A percentile compares a stretch with the other conserved stretches of the same genome.
phyloP scores from a whole-genome alignment of 2,888 invertebrate species.

The Micropterix aruncella region DNA sequence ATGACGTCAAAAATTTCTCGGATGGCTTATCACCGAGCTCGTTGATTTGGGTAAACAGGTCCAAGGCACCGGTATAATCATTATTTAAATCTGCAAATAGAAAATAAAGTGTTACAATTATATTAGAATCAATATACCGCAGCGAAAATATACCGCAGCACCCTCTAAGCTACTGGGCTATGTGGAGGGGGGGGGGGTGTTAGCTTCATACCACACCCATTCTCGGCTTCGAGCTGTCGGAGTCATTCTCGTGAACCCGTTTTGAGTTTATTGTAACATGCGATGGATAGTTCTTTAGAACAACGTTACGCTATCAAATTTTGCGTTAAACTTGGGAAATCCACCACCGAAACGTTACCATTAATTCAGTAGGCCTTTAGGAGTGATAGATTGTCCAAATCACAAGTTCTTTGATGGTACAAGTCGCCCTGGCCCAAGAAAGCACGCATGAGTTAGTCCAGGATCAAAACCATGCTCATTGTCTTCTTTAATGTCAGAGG shows the following conservation, averaged over 20 bases:
- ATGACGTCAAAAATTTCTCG: constrained; percentile 24
- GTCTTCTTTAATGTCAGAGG: neutral
- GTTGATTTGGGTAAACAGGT: constrained; percentile 32
- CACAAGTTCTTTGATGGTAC: too few species aligned
- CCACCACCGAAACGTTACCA: neutral
- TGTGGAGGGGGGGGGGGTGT: too few species aligned
- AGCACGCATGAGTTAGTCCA: neutral
- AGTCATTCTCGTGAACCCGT: too few species aligned
- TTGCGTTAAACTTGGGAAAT: too few species aligned
- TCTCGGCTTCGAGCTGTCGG: too few species aligned
- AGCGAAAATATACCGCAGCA: too few species aligned
- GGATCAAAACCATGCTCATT: neutral
- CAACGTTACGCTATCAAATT: neutral
- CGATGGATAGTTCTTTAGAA: neutral
- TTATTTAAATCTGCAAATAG: constrained; percentile 31
- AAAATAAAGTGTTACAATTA: too few species aligned
- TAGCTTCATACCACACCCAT: too few species aligned
- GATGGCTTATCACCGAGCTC: constrained; percentile 27
- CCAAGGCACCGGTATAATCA: constrained; percentile 26
- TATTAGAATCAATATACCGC: too few species aligned
- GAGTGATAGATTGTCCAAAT: too few species aligned
- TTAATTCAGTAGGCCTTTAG: neutral
- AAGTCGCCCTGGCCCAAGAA: neutral
- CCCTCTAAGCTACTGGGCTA: too few species aligned
- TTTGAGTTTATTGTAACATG: neutral